phyloP scores from a whole-genome alignment of 2,113 vertebrate genomes.

The Oophaga pumilio region DNA sequence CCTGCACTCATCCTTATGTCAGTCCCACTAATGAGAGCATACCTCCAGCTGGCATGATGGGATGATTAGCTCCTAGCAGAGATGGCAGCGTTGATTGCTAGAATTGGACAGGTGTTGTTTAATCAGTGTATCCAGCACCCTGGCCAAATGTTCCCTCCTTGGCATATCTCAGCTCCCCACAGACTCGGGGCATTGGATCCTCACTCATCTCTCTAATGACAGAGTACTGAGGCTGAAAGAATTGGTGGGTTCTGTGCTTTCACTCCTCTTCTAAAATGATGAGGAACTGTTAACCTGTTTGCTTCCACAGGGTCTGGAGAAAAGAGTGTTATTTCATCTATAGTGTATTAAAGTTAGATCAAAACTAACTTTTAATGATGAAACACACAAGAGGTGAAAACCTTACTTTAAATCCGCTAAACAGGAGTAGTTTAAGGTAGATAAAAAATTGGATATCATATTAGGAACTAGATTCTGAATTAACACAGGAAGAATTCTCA shows the following conservation, averaged over 20 bases:
- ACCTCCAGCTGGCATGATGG: constrained; percentile 58
- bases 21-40: constrained; percentile 48
- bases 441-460: background rate
- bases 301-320: background rate
- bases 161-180: constrained; percentile 48
- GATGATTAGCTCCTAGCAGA: constrained; percentile 51
- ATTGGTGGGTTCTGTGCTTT: constrained; percentile 5
- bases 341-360: background rate
- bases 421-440: background rate
- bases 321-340: background rate
- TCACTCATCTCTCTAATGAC: constrained; percentile 40
- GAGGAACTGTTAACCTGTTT: constrained; percentile 30
- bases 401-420: background rate
- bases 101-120: constrained; percentile 56
- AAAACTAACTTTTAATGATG: background rate
- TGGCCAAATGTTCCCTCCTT: constrained; percentile 56
- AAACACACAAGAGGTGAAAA: background rate
- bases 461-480: background rate
- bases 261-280: background rate
- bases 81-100: constrained; percentile 53
- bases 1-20: constrained; percentile 37
- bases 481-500: background rate
- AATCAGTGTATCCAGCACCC: constrained; percentile 57
- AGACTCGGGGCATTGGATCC: constrained; percentile 42
- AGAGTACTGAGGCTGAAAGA: constrained; percentile 30